Percentiles rank a stretch among this genome's conserved stretches.
phyloP scores from a whole-genome alignment of 2,888 invertebrate genomes.

The Drosophila neoperkinsi region DNA sequence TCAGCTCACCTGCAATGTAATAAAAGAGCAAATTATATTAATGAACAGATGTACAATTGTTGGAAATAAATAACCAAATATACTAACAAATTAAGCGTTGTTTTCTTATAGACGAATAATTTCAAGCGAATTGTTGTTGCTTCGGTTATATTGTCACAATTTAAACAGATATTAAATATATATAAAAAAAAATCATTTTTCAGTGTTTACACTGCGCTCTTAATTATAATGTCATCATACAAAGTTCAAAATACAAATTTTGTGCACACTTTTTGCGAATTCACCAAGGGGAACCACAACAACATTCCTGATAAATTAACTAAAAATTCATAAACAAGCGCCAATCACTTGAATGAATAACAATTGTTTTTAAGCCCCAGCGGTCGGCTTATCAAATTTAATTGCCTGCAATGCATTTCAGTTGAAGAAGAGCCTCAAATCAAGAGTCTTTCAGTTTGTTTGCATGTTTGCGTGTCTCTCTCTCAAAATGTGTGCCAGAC shows the following conservation, averaged over 20 bases:
- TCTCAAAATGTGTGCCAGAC: conserved; percentile 26
- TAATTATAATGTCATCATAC: too few species aligned
- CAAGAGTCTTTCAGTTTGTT: conserved; percentile 5
- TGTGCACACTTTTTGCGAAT: not conserved
- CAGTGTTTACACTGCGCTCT: not conserved
- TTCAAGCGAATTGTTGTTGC: not conserved
- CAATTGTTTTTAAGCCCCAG: conserved; percentile 30
- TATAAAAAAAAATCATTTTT: not conserved
- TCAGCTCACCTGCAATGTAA: conserved; percentile 56
- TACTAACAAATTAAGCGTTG: not conserved
- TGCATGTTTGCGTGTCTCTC: conserved; percentile 12
- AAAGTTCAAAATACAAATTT: not conserved
- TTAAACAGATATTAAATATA: not conserved
- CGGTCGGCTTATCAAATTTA: conserved; percentile 43
- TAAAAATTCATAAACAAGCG: conserved; percentile 45
- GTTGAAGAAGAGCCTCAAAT: conserved; percentile 19
- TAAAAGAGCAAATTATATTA: conserved; percentile 14
- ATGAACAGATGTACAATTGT: conserved; percentile 20
- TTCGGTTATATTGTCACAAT: not conserved
- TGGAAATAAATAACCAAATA: not conserved
- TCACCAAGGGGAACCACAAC: not conserved
- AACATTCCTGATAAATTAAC: conserved; percentile 33
- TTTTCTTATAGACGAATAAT: not conserved
- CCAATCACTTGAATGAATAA: conserved; percentile 48
- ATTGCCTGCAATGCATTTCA: conserved; percentile 51